Evolutionary conservation across 2,888 invertebrate genomes (phyloP).

Genomic region (Iselma pallidipennis): DNA sequence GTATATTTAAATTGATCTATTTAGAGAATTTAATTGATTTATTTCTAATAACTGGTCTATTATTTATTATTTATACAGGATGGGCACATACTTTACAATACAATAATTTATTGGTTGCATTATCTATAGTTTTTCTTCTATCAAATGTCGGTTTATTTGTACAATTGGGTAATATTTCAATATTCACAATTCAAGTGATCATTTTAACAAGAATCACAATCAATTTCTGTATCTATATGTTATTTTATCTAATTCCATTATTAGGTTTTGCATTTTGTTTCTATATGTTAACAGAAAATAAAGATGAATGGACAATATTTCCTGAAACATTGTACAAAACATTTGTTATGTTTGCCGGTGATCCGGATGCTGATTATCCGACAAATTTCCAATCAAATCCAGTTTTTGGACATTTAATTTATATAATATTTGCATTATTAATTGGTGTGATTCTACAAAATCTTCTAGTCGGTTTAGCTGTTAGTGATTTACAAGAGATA

Average conservation of each 20-base stretch:
- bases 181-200: constrained; percentile 15
- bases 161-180: constrained; percentile 12
- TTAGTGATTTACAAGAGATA: constrained; percentile 17
- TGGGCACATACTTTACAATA: neutral
- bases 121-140: constrained; percentile 13
- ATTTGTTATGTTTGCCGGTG: constrained; percentile 15
- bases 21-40: constrained; percentile 10
- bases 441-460: constrained; percentile 19
- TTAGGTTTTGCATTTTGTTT: constrained; percentile 16
- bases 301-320: neutral
- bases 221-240: constrained; percentile 16
- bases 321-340: constrained; percentile 13
- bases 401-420: constrained; percentile 16
- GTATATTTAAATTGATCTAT: constrained; percentile 3
- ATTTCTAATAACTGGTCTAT: constrained; percentile 9
- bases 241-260: constrained; percentile 16
- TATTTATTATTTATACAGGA: constrained; percentile 1
- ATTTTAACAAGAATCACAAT: constrained; percentile 9
- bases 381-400: constrained; percentile 11
- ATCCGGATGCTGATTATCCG: constrained; percentile 12
- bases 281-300: constrained; percentile 6
- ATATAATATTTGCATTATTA: constrained; percentile 8
- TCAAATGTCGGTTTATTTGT: constrained; percentile 14
- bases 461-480: constrained; percentile 17
- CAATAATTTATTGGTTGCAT: neutral